phyloP scores from a whole-genome alignment of 2,888 invertebrate species.

The Amphiduros pacificus region DNA sequence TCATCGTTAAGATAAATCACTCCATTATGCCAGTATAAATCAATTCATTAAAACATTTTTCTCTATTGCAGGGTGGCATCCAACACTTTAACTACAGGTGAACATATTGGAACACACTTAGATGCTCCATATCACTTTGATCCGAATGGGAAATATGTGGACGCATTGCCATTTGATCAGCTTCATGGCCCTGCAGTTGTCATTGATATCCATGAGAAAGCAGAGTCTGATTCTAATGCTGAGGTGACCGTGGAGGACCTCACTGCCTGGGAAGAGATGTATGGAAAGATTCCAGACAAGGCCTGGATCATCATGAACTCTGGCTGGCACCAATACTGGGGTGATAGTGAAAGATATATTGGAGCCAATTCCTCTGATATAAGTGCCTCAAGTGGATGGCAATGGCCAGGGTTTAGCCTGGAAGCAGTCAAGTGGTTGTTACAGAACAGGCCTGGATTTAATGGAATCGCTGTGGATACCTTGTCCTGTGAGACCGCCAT shows the following conservation, averaged over 20 bases:
- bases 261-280: background rate
- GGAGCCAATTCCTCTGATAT: background rate
- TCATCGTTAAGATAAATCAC: too few relatives aligned
- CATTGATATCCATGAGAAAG: background rate
- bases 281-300: background rate
- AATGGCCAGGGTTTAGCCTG: background rate
- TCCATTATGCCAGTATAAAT: too few relatives aligned
- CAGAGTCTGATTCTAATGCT: background rate
- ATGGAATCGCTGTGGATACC: background rate
- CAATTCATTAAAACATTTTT: too few relatives aligned
- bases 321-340: background rate
- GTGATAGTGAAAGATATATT: background rate
- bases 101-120: background rate
- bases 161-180: background rate
- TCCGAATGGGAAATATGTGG: background rate
- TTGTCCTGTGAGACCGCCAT: background rate
- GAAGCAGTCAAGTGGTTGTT: background rate
- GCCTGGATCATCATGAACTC: background rate
- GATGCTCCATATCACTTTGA: background rate
- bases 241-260: background rate
- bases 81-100: background rate
- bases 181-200: background rate
- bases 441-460: background rate
- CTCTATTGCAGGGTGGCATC: background rate
- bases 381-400: background rate